phyloP scores from a whole-genome alignment of 2,888 invertebrate species.

The Campopleginae sp. region DNA sequence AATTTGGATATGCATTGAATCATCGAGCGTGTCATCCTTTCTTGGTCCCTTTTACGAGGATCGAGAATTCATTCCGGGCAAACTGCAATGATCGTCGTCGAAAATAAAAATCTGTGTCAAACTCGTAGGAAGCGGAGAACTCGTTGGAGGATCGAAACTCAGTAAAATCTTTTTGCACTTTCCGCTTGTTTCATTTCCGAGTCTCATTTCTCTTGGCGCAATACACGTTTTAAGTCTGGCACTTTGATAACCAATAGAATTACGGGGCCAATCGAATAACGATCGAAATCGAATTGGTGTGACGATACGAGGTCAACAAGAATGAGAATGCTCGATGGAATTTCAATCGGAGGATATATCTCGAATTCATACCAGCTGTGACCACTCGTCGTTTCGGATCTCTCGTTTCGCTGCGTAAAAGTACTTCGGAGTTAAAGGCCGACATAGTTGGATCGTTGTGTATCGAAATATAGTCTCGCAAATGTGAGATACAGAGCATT shows the following conservation, averaged over 20 bases:
- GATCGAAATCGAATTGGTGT: slow-evolving; percentile 36
- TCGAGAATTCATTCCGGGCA: not conserved
- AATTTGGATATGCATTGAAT: no score
- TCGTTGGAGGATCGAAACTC: not conserved
- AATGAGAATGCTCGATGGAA: slow-evolving; percentile 43
- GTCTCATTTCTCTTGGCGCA: slow-evolving; percentile 2
- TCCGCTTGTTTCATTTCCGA: not conserved
- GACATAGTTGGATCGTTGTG: not conserved
- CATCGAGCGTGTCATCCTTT: not conserved
- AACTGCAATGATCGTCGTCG: not conserved
- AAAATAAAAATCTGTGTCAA: not conserved
- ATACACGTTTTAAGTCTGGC: slow-evolving; percentile 15
- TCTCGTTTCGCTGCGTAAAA: slow-evolving; percentile 36
- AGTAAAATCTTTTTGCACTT: not conserved
- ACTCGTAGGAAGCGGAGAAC: not conserved
- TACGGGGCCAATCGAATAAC: slow-evolving; percentile 52
- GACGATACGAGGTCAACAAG: slow-evolving; percentile 9
- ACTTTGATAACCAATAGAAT: slow-evolving; percentile 54
- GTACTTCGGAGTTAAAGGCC: slow-evolving; percentile 22
- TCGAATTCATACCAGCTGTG: slow-evolving; percentile 33
- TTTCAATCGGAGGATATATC: slow-evolving; percentile 24
- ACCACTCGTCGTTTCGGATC: slow-evolving; percentile 3
- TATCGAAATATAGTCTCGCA: slow-evolving; percentile 13
- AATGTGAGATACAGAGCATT: slow-evolving; percentile 45
- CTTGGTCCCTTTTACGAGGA: not conserved